Conservation (phyloP, 1,140 invertebrate species). For the Zaprionus gabonicus region DNA sequence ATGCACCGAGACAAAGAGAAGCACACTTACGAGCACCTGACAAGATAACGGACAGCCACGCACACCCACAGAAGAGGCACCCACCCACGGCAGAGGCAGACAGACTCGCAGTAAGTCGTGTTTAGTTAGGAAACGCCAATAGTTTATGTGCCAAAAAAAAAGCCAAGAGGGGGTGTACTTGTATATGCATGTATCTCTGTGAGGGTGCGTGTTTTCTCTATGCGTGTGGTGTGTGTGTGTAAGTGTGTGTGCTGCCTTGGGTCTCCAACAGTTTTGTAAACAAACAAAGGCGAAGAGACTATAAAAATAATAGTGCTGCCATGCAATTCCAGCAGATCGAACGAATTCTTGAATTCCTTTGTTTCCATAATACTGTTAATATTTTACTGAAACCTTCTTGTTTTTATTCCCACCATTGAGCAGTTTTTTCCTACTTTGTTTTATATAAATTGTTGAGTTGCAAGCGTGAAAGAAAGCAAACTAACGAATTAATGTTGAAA, state of each 20-base stretch:
- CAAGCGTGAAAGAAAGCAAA: too few relatives aligned
- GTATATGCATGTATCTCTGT: conserved; percentile 1
- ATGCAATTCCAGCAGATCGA: conserved; percentile 28
- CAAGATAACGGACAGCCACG: conserved; percentile 42
- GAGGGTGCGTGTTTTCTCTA: neutral
- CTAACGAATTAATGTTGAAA: too few relatives aligned
- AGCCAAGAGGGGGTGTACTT: conserved; percentile 9
- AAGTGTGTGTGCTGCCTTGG: neutral
- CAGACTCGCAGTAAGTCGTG: conserved; percentile 41
- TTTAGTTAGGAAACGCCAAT: conserved; percentile 77
- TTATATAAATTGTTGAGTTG: neutral
- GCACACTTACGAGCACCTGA: conserved; percentile 34
- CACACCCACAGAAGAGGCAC: conserved; percentile 11
- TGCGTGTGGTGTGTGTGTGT: neutral
- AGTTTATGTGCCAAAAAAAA: conserved; percentile 49
- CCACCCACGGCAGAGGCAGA: conserved; percentile 12
- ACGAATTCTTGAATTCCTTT: conserved; percentile 23
- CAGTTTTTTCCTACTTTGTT: neutral
- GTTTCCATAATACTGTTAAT: conserved; percentile 5
- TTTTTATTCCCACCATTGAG: neutral
- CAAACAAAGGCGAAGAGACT: conserved; percentile 59
- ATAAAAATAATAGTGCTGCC: conserved; percentile 34
- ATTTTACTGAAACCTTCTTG: neutral
- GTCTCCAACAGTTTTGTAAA: conserved; percentile 61
- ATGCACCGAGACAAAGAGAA: conserved; percentile 9